Percentiles rank a stretch among this genome's conserved stretches.
Conservation (phyloP, 2,797 vertebrate species). For the Scyliorhinus canicula region DNA sequence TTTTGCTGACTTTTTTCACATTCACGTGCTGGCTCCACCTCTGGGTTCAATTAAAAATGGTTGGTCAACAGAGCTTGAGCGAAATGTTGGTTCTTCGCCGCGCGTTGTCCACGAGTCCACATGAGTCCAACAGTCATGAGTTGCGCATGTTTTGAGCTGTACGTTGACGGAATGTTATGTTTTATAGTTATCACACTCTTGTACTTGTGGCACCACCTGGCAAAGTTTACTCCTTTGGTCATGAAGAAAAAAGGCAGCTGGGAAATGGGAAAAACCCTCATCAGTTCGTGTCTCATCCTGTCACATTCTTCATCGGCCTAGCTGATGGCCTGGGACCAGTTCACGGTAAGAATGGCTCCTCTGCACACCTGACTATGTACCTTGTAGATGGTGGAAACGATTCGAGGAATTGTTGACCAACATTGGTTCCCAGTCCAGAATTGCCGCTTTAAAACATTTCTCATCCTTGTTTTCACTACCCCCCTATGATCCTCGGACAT, state of each 20-base stretch:
- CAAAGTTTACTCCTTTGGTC: slow-evolving; percentile 67
- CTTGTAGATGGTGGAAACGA: no score
- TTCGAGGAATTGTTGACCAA: no score
- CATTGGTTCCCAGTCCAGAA: no score
- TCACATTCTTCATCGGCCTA: slow-evolving; percentile 46
- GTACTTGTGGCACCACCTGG: slow-evolving; percentile 58
- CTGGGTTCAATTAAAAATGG: not conserved
- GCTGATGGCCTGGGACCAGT: not conserved
- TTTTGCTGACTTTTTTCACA: not conserved
- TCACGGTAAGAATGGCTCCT: slow-evolving; percentile 38
- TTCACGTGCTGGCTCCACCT: not conserved
- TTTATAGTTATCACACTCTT: slow-evolving; percentile 64
- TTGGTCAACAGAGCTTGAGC: not conserved
- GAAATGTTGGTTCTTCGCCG: not conserved
- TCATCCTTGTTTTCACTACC: not conserved
- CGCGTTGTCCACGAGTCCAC: not conserved
- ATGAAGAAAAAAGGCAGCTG: slow-evolving; percentile 58
- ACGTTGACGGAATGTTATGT: not conserved
- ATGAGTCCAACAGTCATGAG: not conserved
- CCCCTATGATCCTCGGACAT: not conserved
- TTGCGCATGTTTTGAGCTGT: not conserved
- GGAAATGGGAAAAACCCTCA: slow-evolving; percentile 50
- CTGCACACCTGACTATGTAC: not conserved
- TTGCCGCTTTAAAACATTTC: no score
- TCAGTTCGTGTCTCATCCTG: slow-evolving; percentile 60